Evolutionary conservation across 2,113 vertebrate genomes (phyloP).

Genomic region (Taurulus bubalis): DNA sequence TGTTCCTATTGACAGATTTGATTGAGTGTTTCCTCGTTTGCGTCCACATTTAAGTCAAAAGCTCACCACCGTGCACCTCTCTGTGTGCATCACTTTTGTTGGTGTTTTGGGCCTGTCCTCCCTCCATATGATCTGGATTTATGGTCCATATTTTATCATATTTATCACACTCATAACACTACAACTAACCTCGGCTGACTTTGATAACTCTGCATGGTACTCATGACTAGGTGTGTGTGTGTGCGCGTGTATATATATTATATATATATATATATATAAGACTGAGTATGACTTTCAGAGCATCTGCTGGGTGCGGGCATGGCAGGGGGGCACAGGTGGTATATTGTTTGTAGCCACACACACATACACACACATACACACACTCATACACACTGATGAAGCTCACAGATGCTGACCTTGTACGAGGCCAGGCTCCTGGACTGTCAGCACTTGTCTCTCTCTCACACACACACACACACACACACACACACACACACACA

Average conservation of each 20-base stretch:
- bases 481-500: not conserved
- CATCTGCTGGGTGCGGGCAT: slow-evolving; percentile 79
- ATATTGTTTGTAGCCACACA: slow-evolving; percentile 74
- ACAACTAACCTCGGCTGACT: slow-evolving; percentile 78
- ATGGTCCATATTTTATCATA: slow-evolving; percentile 72
- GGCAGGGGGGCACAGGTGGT: slow-evolving; percentile 81
- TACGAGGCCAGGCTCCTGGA: slow-evolving; percentile 72
- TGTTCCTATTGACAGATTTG: not conserved
- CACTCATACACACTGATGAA: slow-evolving; percentile 59
- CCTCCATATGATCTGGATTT: slow-evolving; percentile 55
- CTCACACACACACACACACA: slow-evolving; percentile 33
- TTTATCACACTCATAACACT: slow-evolving; percentile 66
- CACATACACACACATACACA: slow-evolving; percentile 52
- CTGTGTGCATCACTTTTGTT: not conserved
- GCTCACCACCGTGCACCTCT: not conserved
- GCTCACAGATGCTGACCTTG: slow-evolving; percentile 78
- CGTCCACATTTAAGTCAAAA: not conserved
- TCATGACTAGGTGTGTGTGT: slow-evolving; percentile 47
- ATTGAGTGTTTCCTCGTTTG: not conserved
- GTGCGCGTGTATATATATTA: slow-evolving; percentile 19
- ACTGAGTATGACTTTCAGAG: slow-evolving; percentile 79
- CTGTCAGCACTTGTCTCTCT: slow-evolving; percentile 76
- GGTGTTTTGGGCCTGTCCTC: slow-evolving; percentile 17
- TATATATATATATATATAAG: slow-evolving; percentile 41
- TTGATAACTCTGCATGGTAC: slow-evolving; percentile 75